A percentile compares a stretch with the other conserved stretches of the same genome.
Conservation (phyloP, 2,888 invertebrate species). For the Trissoscelio sp. region DNA sequence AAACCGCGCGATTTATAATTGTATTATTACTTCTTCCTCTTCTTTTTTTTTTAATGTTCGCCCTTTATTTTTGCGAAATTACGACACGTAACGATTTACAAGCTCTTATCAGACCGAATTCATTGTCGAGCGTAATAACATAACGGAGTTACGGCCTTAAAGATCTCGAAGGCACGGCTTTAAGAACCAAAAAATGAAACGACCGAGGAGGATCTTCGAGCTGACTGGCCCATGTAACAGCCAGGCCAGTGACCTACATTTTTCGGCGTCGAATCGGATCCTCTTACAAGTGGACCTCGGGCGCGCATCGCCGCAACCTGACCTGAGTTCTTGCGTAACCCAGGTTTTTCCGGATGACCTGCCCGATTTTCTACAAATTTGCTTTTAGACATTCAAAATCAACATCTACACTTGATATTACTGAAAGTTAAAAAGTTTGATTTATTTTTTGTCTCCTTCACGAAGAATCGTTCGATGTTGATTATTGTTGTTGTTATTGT, state of each 20-base stretch:
- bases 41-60: background rate
- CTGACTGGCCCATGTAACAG: constrained; percentile 71
- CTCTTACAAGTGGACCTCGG: constrained; percentile 62
- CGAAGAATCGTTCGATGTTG: background rate
- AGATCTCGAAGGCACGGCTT: constrained; percentile 64
- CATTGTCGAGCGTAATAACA: constrained; percentile 77
- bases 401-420: constrained; percentile 2
- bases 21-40: background rate
- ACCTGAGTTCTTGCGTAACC: constrained; percentile 61
- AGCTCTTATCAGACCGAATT: constrained; percentile 59
- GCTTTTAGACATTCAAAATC: constrained; percentile 3
- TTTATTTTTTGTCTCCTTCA: background rate
- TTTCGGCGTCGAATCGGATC: constrained; percentile 73
- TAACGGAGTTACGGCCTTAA: constrained; percentile 77
- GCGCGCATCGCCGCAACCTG: constrained; percentile 49
- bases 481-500: constrained; percentile 17
- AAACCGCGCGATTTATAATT: constrained; percentile 33
- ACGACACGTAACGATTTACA: constrained; percentile 48
- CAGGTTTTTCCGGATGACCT: constrained; percentile 34
- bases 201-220: constrained; percentile 48
- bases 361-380: constrained; percentile 19
- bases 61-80: constrained; percentile 33
- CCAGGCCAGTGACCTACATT: constrained; percentile 79
- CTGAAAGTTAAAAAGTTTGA: background rate
- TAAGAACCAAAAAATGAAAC: constrained; percentile 56